Evolutionary conservation across 2,888 invertebrate genomes (phyloP).

Genomic region (Xestoiulus laeticollis): DNA sequence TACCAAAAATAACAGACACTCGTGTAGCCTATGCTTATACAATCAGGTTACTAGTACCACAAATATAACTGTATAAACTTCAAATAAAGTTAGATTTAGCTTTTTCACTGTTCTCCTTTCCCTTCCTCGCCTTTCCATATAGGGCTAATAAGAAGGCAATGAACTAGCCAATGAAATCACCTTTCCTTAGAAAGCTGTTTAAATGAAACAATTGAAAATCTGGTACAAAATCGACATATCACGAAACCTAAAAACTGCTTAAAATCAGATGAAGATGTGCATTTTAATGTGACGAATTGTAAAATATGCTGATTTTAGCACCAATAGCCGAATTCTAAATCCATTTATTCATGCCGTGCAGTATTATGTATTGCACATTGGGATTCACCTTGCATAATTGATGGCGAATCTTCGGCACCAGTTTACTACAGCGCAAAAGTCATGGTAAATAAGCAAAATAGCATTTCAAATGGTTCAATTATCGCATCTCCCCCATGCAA

Average conservation of each 20-base stretch:
- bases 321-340: background rate
- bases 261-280: background rate
- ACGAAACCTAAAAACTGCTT: background rate
- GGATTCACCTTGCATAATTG: background rate
- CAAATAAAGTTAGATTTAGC: background rate
- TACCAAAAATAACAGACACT: no score
- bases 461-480: constrained; percentile 19
- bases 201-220: background rate
- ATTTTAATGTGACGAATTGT: background rate
- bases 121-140: background rate
- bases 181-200: background rate
- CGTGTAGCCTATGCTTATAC: no score
- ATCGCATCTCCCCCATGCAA: constrained; percentile 11
- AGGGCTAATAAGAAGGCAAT: background rate
- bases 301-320: background rate
- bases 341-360: background rate
- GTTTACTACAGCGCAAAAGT: background rate
- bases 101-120: background rate
- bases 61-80: background rate
- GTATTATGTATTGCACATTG: no score
- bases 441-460: background rate
- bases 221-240: background rate
- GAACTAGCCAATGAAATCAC: background rate
- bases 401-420: constrained; percentile 1
- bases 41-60: background rate